Base-by-base conservation (phyloP, 2,113 vertebrate species). In the Pleuronectes platessa region DNA sequence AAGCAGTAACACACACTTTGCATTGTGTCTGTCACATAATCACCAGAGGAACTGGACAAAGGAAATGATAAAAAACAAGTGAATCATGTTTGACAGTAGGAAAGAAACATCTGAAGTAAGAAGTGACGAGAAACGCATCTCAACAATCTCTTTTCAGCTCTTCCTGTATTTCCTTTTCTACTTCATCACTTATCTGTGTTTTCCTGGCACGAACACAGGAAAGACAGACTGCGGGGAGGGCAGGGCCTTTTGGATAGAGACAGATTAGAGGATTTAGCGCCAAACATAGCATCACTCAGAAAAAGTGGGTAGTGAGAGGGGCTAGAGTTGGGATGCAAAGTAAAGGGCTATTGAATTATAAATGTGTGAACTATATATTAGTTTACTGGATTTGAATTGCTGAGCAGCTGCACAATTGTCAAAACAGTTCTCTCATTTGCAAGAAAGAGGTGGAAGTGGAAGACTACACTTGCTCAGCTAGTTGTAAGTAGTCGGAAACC, bases 181-280 rank as follows among this genome's bases (percentile, higher is more conserved):
- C 76, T 79, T 73, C 71, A 82, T 75, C 63, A 78, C 79, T 79
- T 89, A 87, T 89, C 84, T 87, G n/a, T 40, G 53, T 74, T 88
- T 87, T 86, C 84, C 79, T 81, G 87, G 84, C 82, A 79, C 20
- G 6, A 79, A 83, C 21, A 31, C 78, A 89, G 90, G 83, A 89
- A 89, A 83, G 77, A 77, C 74, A 26, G 61, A 26, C 68, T 26
- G 40, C 17, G 21, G 2, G 2, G 24, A 77, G 78, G 79, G 81
- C 60, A 11, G 68, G 78, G 76, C 21, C 56, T 58, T 24, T 14
- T 63, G 77, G 71, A 79, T 11, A 18, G 61, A 72, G 74, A 76
- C 31, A 74, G 65, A 70, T 78, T 54, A 47, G 62, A 74, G 58
- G 5, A 17, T 42, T 63, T 17, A 27, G 53, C 62, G 61, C 64